A percentile compares a stretch with the other conserved stretches of the same genome.
These are phyloP conservation scores for Epinephelus fuscoguttatus DNA, from an alignment of 2,113 vertebrate species.

Conservation along the genomic window DNA sequence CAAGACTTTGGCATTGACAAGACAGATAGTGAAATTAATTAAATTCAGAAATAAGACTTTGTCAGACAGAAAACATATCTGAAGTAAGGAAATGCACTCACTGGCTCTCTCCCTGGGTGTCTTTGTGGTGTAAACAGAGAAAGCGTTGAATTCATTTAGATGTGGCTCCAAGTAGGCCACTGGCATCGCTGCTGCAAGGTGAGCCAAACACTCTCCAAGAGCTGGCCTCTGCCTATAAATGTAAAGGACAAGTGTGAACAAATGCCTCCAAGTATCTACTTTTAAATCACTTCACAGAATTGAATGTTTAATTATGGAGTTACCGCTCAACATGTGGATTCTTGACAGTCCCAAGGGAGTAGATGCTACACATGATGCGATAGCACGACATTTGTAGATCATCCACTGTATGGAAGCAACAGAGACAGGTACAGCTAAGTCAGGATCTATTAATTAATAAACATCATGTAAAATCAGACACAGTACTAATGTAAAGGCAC, in stretches of 20 bases:
- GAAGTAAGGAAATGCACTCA: constrained; percentile 76
- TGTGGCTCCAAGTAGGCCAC: constrained; percentile 93
- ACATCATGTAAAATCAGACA: not conserved
- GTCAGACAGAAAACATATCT: constrained; percentile 1
- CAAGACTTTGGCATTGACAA: constrained; percentile 81
- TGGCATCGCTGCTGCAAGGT: constrained; percentile 94
- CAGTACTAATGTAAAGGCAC: constrained; percentile 34
- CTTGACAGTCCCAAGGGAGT: constrained; percentile 94
- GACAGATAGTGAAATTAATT: not conserved
- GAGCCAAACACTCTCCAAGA: constrained; percentile 93
- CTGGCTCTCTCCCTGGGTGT: constrained; percentile 92
- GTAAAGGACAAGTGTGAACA: not conserved
- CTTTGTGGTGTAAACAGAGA: constrained; percentile 96
- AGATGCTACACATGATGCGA: constrained; percentile 94
- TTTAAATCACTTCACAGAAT: not conserved
- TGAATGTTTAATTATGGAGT: not conserved
- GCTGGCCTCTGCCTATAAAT: constrained; percentile 89
- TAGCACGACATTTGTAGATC: constrained; percentile 96
- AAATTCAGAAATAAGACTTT: constrained; percentile 8
- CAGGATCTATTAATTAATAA: not conserved
- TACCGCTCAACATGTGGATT: constrained; percentile 94
- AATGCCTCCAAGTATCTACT: not conserved
- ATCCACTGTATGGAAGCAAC: constrained; percentile 85
- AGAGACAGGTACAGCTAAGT: not conserved
- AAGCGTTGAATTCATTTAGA: constrained; percentile 91